phyloP scores from a whole-genome alignment of 2,113 vertebrate species.

The Mola mola region DNA sequence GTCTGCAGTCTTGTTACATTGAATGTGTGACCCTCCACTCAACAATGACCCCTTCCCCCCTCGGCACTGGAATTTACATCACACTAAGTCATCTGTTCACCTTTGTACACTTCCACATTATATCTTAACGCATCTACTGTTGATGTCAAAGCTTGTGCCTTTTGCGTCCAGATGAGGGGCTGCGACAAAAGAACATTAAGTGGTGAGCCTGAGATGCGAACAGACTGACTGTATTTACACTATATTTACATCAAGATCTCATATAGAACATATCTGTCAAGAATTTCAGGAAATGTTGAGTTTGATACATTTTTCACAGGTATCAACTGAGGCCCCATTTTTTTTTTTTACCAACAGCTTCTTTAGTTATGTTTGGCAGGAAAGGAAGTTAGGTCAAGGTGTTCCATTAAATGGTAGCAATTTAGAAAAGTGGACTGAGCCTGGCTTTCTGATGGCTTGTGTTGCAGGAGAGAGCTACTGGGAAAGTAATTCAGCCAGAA shows the following conservation, averaged over 20 bases:
- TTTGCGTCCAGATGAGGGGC: too few species aligned
- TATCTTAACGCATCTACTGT: too few species aligned
- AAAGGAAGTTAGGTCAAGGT: constrained; percentile 72
- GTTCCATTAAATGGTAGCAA: constrained; percentile 77
- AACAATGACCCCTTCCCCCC: too few species aligned
- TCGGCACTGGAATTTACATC: too few species aligned
- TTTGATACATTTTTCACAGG: constrained; percentile 60
- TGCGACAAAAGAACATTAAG: too few species aligned
- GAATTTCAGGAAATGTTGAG: constrained; percentile 56
- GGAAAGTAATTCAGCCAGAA: constrained; percentile 67
- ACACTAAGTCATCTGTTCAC: too few species aligned
- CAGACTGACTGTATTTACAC: background rate
- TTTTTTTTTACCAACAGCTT: constrained; percentile 65
- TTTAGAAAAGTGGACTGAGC: constrained; percentile 74
- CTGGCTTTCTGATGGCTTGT: constrained; percentile 63
- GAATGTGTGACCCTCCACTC: too few species aligned
- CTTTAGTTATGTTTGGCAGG: constrained; percentile 71
- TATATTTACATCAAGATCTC: constrained; percentile 24
- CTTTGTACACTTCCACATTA: too few species aligned
- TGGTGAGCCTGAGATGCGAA: too few species aligned
- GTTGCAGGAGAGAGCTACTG: constrained; percentile 61
- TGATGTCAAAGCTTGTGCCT: too few species aligned
- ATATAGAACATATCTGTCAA: constrained; percentile 49
- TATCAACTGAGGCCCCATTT: constrained; percentile 54
- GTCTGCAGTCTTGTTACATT: too few species aligned